phyloP scores from a whole-genome alignment of 2,797 vertebrate genomes.

The Mus spretus region DNA sequence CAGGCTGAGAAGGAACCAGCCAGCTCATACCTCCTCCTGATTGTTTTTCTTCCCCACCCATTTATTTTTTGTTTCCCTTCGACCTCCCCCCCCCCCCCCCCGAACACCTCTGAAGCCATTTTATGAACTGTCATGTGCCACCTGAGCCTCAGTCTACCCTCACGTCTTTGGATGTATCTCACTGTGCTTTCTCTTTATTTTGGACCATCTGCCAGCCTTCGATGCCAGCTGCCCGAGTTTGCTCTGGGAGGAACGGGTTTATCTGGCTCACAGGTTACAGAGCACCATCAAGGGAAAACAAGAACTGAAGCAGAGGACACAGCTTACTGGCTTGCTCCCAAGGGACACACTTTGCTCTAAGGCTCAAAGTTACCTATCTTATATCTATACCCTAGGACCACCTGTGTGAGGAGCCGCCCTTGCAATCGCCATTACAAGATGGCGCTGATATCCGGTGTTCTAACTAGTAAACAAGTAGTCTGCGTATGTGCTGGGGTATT shows the following conservation, averaged over 20 bases:
- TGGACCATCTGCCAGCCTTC: background rate
- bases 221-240: background rate
- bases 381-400: background rate
- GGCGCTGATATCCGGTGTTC: too few relatives aligned
- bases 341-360: too few relatives aligned
- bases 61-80: constrained; percentile 82
- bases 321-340: background rate
- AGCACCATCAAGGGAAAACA: too few relatives aligned
- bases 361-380: background rate
- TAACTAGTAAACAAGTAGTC: too few relatives aligned
- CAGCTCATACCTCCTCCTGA: constrained; percentile 78
- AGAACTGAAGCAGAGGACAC: background rate
- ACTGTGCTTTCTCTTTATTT: background rate
- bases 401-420: too few relatives aligned
- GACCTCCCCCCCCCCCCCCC: background rate
- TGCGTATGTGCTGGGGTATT: too few relatives aligned
- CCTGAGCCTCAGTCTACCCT: constrained; percentile 81
- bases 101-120: constrained; percentile 82
- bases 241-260: background rate
- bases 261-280: background rate
- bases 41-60: constrained; percentile 77
- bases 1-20: constrained; percentile 83
- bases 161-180: background rate
- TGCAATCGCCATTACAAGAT: too few relatives aligned
- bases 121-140: constrained; percentile 84